These are phyloP conservation scores for Volucella inanis DNA, from an alignment of 2,888 invertebrate species.

Conservation along the genomic window DNA sequence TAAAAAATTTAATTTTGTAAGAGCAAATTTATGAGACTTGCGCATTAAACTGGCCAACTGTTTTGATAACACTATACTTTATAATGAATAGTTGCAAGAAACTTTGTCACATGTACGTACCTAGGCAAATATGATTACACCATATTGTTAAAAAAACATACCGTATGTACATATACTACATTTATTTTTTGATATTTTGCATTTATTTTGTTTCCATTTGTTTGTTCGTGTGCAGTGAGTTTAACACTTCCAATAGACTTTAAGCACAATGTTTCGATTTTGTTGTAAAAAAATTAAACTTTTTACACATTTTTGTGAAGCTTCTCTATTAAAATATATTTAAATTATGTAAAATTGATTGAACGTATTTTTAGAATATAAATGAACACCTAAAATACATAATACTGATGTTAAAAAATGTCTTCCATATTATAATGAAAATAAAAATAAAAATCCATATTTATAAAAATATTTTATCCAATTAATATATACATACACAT, in stretches of 20 bases:
- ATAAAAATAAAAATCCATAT: conserved; percentile 63
- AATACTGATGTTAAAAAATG: conserved; percentile 74
- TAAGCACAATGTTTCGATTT: conserved; percentile 37
- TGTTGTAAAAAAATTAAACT: conserved; percentile 47
- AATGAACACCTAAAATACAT: conserved; percentile 57
- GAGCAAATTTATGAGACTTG: too few relatives aligned
- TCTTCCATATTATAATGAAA: conserved; percentile 74
- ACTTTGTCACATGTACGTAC: too few relatives aligned
- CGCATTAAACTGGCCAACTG: too few relatives aligned
- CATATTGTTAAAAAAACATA: background rate
- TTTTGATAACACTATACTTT: too few relatives aligned
- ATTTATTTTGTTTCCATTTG: too few relatives aligned
- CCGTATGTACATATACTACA: background rate
- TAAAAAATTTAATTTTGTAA: too few relatives aligned
- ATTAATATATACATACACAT: conserved; percentile 50
- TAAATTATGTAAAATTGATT: conserved; percentile 42
- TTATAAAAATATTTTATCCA: conserved; percentile 67
- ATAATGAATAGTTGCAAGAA: too few relatives aligned
- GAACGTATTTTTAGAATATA: conserved; percentile 60
- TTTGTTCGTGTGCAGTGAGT: too few relatives aligned
- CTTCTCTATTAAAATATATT: conserved; percentile 9
- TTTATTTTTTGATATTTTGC: too few relatives aligned
- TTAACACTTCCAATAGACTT: too few relatives aligned
- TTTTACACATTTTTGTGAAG: background rate
- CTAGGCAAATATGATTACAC: too few relatives aligned